A percentile compares a stretch with the other conserved stretches of the same genome.
Conservation (phyloP, 2,113 vertebrate species). For the Chauna torquata region DNA sequence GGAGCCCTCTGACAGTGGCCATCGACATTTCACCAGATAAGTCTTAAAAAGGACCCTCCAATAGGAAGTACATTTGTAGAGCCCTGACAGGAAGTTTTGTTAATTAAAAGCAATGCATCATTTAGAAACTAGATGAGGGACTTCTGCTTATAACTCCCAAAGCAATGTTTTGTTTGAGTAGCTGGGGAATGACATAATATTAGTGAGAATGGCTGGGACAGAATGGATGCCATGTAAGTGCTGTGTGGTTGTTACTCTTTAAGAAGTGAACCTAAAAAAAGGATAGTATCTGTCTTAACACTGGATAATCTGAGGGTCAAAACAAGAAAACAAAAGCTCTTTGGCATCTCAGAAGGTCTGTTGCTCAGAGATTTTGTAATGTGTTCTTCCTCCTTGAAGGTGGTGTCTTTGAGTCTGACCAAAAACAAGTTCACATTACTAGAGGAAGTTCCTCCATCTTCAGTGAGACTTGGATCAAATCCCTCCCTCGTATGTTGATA, state of each 20-base stretch:
- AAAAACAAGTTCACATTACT: not conserved
- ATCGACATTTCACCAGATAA: not conserved
- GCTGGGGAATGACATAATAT: not conserved
- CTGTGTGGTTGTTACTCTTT: not conserved
- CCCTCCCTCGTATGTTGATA: not conserved
- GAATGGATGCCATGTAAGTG: not conserved
- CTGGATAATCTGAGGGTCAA: not conserved
- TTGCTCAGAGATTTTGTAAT: not conserved
- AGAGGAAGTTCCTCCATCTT: not conserved
- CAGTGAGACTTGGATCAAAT: not conserved
- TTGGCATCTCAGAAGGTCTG: not conserved
- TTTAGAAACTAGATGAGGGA: not conserved
- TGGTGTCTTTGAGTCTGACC: not conserved
- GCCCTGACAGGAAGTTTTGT: not conserved
- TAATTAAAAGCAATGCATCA: not conserved
- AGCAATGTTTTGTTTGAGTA: not conserved
- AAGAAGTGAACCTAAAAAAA: not conserved
- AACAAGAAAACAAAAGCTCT: not conserved
- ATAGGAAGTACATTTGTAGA: not conserved
- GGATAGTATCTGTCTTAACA: not conserved
- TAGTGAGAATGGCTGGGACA: not conserved
- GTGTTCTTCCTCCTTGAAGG: not conserved
- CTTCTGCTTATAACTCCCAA: not conserved
- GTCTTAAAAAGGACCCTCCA: not conserved
- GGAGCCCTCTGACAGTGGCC: not conserved